Percentiles rank a stretch among this genome's conserved stretches.
Conservation (phyloP, 1,140 invertebrate species). For the Ips nitidus region DNA sequence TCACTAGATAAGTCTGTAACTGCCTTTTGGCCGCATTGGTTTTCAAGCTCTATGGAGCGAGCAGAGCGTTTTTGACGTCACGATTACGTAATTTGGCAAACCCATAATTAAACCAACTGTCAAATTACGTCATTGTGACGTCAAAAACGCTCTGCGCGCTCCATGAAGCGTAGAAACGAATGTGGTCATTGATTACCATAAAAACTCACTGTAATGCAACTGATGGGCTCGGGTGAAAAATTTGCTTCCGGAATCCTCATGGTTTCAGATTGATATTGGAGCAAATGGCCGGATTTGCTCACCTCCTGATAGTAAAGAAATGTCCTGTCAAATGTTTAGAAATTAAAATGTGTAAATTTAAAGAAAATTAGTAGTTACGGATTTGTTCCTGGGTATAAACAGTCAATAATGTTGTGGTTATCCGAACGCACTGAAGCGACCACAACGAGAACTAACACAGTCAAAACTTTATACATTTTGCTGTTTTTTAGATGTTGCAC, state of each 20-base stretch:
- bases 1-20: no score
- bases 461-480: no score
- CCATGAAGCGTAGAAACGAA: no score
- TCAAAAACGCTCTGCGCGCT: no score
- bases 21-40: no score
- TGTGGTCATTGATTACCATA: no score
- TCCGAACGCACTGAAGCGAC: neutral
- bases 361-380: slow-evolving; percentile 6
- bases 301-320: neutral
- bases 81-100: no score
- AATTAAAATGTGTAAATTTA: neutral
- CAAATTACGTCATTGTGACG: no score
- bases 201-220: neutral
- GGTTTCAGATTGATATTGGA: neutral
- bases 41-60: no score
- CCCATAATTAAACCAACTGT: no score
- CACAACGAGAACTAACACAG: neutral
- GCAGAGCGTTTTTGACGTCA: no score
- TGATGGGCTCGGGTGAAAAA: neutral
- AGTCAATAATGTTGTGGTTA: neutral
- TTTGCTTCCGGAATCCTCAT: neutral
- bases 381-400: slow-evolving; percentile 1
- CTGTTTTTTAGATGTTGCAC: no score
- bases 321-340: neutral
- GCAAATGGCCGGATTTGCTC: neutral